These are phyloP conservation scores for Galago senegalensis DNA, from an alignment of 2,797 vertebrate genomes.

Conservation along the genomic window DNA sequence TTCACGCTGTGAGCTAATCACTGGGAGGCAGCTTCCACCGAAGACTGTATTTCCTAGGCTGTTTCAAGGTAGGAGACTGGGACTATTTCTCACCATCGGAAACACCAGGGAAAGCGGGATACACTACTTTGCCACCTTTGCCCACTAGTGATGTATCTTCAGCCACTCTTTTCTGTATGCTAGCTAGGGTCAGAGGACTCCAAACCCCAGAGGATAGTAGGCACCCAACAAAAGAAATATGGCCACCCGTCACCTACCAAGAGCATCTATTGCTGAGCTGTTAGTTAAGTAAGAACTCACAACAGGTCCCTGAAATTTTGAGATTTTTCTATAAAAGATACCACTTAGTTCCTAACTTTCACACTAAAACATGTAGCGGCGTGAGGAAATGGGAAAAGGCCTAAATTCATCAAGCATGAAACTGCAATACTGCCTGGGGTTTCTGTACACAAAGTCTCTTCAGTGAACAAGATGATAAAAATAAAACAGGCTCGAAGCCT, in stretches of 20 bases:
- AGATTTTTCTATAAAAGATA: background rate
- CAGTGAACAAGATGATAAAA: background rate
- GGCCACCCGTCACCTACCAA: background rate
- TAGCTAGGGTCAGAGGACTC: background rate
- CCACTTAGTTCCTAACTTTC: background rate
- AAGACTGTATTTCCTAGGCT: background rate
- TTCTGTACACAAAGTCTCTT: background rate
- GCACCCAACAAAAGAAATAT: background rate
- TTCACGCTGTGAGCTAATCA: background rate
- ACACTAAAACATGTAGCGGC: background rate
- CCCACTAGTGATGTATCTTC: background rate
- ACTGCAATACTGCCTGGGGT: background rate
- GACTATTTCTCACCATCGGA: constrained; percentile 5
- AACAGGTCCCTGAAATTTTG: background rate
- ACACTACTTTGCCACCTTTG: no score
- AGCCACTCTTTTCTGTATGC: background rate
- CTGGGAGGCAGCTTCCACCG: background rate
- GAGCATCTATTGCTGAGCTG: background rate
- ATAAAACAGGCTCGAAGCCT: no score
- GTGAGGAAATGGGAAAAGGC: background rate
- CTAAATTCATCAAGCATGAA: background rate
- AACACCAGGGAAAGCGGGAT: background rate
- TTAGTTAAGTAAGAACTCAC: background rate
- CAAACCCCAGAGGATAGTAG: background rate
- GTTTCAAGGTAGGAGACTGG: background rate